phyloP scores from a whole-genome alignment of 2,113 vertebrate species.

The Aix galericulata region DNA sequence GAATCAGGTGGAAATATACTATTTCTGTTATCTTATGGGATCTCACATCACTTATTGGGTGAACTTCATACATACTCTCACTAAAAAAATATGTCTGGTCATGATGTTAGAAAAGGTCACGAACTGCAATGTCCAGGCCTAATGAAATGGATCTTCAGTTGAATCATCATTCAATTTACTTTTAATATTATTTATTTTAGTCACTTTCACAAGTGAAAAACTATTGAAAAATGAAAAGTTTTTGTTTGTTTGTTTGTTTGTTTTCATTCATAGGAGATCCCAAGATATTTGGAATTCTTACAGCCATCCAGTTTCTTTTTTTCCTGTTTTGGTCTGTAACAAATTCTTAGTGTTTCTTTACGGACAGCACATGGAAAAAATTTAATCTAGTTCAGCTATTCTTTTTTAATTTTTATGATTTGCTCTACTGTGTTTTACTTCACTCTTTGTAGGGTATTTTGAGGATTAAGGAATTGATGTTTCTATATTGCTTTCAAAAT shows the following conservation, averaged over 20 bases:
- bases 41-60: background rate
- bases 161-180: background rate
- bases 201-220: background rate
- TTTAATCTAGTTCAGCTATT: background rate
- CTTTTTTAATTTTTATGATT: background rate
- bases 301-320: background rate
- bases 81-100: background rate
- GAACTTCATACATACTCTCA: background rate
- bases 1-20: background rate
- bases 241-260: background rate
- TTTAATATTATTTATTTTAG: background rate
- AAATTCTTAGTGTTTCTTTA: background rate
- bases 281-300: background rate
- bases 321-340: background rate
- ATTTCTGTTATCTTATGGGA: background rate
- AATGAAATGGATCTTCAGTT: background rate
- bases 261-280: background rate
- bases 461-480: slow-evolving; percentile 12
- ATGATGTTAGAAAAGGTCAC: background rate
- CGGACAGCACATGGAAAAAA: background rate
- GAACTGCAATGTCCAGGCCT: background rate
- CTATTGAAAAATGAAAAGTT: background rate
- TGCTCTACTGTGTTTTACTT: background rate
- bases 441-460: background rate
- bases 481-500: slow-evolving; percentile 10